These are phyloP conservation scores for Protonemura montana DNA, from an alignment of 2,888 invertebrate genomes.

Conservation along the genomic window DNA sequence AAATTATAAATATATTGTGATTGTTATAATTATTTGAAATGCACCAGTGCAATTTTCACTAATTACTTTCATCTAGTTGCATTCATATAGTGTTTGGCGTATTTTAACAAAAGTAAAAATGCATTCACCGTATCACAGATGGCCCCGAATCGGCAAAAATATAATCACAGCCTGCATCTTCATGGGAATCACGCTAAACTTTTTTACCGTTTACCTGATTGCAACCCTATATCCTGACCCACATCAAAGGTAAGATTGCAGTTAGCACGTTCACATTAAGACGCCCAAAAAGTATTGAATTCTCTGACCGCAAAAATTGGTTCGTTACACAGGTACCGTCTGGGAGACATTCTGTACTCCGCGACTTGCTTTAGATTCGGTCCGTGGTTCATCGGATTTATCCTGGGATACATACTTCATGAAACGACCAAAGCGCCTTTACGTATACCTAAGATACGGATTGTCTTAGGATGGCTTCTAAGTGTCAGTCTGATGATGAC, in stretches of 20 bases:
- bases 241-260: background rate
- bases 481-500: background rate
- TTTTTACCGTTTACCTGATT: background rate
- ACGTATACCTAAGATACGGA: background rate
- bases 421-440: background rate
- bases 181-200: background rate
- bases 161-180: background rate
- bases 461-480: background rate
- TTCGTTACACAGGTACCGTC: background rate
- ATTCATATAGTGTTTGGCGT: no score
- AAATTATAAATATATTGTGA: no score
- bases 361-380: background rate
- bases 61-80: no score
- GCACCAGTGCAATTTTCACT: no score
- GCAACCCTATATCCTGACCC: background rate
- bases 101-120: no score
- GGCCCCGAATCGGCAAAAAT: background rate
- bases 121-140: background rate
- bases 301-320: background rate
- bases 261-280: background rate
- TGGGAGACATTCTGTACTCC: background rate
- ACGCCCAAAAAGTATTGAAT: background rate
- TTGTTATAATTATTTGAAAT: no score
- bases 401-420: background rate
- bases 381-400: background rate